A percentile compares a stretch with the other conserved stretches of the same genome.
Conservation (phyloP, 2,888 invertebrate species). For the Tinea semifulvella region DNA sequence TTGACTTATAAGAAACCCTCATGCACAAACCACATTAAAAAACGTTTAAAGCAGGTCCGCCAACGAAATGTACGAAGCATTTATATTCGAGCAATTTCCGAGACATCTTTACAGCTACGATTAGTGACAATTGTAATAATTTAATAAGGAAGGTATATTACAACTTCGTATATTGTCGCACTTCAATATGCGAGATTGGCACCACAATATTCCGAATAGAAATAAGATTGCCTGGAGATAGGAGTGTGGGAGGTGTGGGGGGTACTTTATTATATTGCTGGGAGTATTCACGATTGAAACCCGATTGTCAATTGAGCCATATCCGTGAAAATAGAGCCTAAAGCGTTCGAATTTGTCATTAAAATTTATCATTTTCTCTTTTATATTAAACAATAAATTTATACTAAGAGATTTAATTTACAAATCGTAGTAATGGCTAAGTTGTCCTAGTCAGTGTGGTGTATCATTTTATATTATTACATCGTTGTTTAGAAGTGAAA, state of each 20-base stretch:
- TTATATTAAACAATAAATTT: neutral
- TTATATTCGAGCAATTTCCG: neutral
- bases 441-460: too few relatives aligned
- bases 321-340: slow-evolving; percentile 63
- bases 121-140: slow-evolving; percentile 8
- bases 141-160: slow-evolving; percentile 8
- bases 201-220: slow-evolving; percentile 67
- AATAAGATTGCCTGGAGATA: slow-evolving; percentile 53
- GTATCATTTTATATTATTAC: too few relatives aligned
- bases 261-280: slow-evolving; percentile 56
- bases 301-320: slow-evolving; percentile 67
- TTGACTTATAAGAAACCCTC: too few relatives aligned
- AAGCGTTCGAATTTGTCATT: slow-evolving; percentile 53
- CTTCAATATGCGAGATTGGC: slow-evolving; percentile 66
- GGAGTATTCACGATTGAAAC: slow-evolving; percentile 65
- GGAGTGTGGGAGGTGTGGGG: slow-evolving; percentile 28
- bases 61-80: too few relatives aligned
- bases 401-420: neutral
- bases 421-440: too few relatives aligned
- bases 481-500: too few relatives aligned
- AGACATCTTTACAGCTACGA: neutral
- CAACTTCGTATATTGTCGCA: slow-evolving; percentile 41
- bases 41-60: too few relatives aligned
- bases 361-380: slow-evolving; percentile 43
- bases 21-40: too few relatives aligned